A percentile compares a stretch with the other conserved stretches of the same genome.
These are phyloP conservation scores for Acropora yongei DNA, from an alignment of 64 coral and sea anemone species.

Conservation along the genomic window DNA sequence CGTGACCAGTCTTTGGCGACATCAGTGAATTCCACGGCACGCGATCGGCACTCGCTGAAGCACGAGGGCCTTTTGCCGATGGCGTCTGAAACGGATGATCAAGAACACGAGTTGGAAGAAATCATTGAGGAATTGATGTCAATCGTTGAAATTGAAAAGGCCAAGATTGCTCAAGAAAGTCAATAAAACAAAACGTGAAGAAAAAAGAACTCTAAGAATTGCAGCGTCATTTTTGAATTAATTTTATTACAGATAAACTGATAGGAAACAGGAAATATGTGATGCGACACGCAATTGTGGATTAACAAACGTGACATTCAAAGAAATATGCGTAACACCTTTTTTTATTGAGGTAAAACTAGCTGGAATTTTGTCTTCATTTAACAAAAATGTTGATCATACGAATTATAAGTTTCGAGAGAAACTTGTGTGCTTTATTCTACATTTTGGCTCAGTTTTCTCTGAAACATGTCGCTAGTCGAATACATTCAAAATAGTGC, in stretches of 20 bases:
- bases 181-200: neutral
- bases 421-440: too few species aligned
- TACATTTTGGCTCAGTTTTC: too few species aligned
- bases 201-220: too few species aligned
- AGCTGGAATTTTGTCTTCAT: too few species aligned
- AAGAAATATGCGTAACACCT: too few species aligned
- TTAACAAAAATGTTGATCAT: too few species aligned
- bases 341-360: too few species aligned
- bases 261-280: neutral
- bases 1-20: neutral
- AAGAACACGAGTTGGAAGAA: constrained; percentile 77
- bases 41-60: neutral
- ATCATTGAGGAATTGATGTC: constrained; percentile 82
- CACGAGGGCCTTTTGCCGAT: constrained; percentile 17
- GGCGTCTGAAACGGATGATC: constrained; percentile 24
- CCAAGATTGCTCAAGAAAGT: constrained; percentile 39
- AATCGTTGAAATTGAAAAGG: constrained; percentile 79
- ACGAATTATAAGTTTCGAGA: too few species aligned
- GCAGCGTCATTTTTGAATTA: neutral
- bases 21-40: neutral
- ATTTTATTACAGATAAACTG: constrained; percentile 4
- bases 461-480: too few species aligned
- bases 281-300: too few species aligned
- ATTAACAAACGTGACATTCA: too few species aligned
- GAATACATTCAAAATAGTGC: too few species aligned